A percentile compares a stretch with the other conserved stretches of the same genome.
These are phyloP conservation scores for Chondrilla cf. caribensis DNA, from an alignment of 37 sponge, comb jelly and placozoan species.

Conservation along the genomic window DNA sequence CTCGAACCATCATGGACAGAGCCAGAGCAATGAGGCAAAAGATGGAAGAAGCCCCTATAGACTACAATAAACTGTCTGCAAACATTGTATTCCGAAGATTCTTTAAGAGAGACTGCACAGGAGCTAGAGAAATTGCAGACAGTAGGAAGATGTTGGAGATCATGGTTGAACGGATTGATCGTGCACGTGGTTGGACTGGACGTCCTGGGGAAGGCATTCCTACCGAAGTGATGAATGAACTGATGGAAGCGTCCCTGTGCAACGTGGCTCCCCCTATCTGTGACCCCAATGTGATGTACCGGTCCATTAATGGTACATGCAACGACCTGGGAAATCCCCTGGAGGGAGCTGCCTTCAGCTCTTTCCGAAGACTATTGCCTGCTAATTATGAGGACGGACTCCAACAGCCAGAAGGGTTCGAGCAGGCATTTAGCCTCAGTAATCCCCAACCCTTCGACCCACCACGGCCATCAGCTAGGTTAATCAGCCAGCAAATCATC, in stretches of 20 bases:
- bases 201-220: background rate
- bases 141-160: background rate
- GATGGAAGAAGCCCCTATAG: background rate
- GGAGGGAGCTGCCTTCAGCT: constrained; percentile 59
- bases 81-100: background rate
- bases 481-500: constrained; percentile 47
- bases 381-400: constrained; percentile 76
- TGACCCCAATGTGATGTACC: background rate
- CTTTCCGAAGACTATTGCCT: constrained; percentile 59
- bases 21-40: background rate
- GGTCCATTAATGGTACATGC: constrained; percentile 83
- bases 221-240: background rate
- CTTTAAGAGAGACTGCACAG: background rate
- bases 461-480: constrained; percentile 72
- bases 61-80: background rate
- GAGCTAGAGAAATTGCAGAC: background rate
- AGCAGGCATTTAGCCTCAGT: constrained; percentile 26
- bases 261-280: background rate
- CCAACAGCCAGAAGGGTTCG: constrained; percentile 42
- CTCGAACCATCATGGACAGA: background rate
- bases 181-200: background rate
- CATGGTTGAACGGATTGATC: background rate
- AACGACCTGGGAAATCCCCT: constrained; percentile 71
- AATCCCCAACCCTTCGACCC: constrained; percentile 39
- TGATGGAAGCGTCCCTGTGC: background rate